Conservation (phyloP, 2,797 vertebrate species). For the Channallabes apus region DNA sequence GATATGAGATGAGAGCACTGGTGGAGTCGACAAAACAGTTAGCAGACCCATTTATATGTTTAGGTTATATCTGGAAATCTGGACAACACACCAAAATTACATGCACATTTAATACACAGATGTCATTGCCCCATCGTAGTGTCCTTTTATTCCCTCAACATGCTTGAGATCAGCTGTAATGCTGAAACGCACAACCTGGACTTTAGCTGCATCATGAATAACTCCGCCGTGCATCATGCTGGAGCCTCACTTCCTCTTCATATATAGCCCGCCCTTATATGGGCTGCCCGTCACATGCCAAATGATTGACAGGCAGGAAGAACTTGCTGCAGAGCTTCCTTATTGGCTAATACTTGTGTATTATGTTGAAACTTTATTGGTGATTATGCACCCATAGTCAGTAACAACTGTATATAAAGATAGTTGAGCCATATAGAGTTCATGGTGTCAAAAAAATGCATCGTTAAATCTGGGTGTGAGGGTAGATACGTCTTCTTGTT, state of each 20-base stretch:
- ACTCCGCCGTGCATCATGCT: background rate
- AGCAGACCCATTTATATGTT: no score
- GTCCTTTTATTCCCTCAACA: background rate
- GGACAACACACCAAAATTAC: background rate
- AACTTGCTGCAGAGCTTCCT: background rate
- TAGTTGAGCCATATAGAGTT: no score
- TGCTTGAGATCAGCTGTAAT: background rate
- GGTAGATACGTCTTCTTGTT: background rate
- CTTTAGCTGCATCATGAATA: background rate
- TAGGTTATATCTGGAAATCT: background rate
- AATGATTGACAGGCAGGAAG: conserved; percentile 22
- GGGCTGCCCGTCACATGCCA: background rate
- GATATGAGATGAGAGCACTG: background rate
- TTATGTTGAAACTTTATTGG: background rate
- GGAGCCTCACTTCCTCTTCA: conserved; percentile 12
- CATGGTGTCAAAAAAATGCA: background rate
- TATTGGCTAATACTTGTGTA: background rate
- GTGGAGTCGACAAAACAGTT: background rate
- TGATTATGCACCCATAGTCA: background rate
- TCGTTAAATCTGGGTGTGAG: background rate
- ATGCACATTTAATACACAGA: no score
- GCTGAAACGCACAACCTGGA: no score
- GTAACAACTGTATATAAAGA: background rate
- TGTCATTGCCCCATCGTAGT: background rate
- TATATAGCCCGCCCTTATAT: conserved; percentile 16